Base-by-base conservation (phyloP, 2,888 invertebrate genomes). In the Drosophila setosimentum region DNA sequence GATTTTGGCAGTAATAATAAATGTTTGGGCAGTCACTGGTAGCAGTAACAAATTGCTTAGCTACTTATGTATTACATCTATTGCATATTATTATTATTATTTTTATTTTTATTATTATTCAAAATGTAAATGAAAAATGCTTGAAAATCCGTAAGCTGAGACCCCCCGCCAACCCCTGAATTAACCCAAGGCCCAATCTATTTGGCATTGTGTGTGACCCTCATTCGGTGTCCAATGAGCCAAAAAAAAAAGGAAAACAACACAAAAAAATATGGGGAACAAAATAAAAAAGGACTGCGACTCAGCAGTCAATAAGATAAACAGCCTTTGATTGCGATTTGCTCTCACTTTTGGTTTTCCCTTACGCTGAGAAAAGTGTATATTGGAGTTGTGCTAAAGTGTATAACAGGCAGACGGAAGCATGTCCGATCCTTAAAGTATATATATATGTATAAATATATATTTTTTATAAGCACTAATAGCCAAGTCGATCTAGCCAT, bases 271-370 rank as follows among this genome's bases (percentile, higher is more conserved):
- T 49, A 63, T n/a, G 29, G 57, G 40, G 18, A 54, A 33, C 21
- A 18, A n/a, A 55, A 29, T 57, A 37, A 63, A 51, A 57, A 61
- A 62, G 64, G 67, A 67, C 64, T 61, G 35, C 45, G 62, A 60
- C 48, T 63, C 63, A 55, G 70, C 77, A 77, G 81, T 77, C 78
- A 68, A 63, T 42, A 87, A 85, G 84, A 90, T 90, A 88, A 88
- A 84, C 90, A 88, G 86, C 76, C 74, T 82, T 83, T 85, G 88
- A 90, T 84, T 84, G 74, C 60, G 79, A 65, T 82, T 68, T 24
- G 27, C 45, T 62, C 58, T 64, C 53, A 37, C 37, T 50, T 50
- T 48, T 50, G 24, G 24, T 16, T 4, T 16, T 24, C 16, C 45
- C 0, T 10, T 10, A 11, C 40, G 40, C 45, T 7, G 13, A 21